phyloP scores from a whole-genome alignment of 2,797 vertebrate species.

The Neosilurus hyrtlii region DNA sequence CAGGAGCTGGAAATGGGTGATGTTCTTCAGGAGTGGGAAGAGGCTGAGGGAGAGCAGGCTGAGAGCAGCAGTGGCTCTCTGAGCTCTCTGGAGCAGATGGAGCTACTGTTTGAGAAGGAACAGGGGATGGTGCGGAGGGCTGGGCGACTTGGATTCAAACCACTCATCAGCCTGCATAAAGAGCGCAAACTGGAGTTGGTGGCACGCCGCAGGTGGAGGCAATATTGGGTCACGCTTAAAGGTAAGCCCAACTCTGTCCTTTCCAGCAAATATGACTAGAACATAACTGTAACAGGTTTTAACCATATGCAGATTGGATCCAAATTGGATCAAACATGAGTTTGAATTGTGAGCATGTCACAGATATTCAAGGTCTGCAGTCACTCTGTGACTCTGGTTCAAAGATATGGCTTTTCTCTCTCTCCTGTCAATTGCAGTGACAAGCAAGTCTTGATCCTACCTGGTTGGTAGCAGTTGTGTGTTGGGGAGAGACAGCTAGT shows the following conservation, averaged over 20 bases:
- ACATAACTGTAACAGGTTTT: background rate
- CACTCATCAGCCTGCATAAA: constrained; percentile 84
- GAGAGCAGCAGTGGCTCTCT: constrained; percentile 79
- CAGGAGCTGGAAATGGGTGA: constrained; percentile 83
- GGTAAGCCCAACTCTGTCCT: constrained; percentile 67
- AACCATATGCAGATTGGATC: background rate
- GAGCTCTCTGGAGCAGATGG: constrained; percentile 82
- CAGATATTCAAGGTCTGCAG: background rate
- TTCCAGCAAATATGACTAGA: background rate
- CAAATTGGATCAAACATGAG: background rate
- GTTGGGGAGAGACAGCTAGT: background rate
- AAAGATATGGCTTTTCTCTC: background rate
- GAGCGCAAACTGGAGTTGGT: constrained; percentile 88
- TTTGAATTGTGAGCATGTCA: background rate
- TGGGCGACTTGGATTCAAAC: constrained; percentile 91
- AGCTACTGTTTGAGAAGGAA: constrained; percentile 85
- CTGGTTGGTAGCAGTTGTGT: background rate
- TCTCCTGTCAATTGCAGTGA: background rate
- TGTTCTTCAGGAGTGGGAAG: constrained; percentile 62
- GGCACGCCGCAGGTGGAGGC: constrained; percentile 84
- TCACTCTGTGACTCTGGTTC: background rate
- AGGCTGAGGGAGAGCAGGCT: constrained; percentile 58
- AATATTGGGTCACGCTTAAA: constrained; percentile 91
- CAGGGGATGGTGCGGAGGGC: constrained; percentile 88
- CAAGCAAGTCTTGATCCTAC: background rate